These are phyloP conservation scores for Cotesia chilonis DNA, from an alignment of 1,140 invertebrate species.

Conservation along the genomic window DNA sequence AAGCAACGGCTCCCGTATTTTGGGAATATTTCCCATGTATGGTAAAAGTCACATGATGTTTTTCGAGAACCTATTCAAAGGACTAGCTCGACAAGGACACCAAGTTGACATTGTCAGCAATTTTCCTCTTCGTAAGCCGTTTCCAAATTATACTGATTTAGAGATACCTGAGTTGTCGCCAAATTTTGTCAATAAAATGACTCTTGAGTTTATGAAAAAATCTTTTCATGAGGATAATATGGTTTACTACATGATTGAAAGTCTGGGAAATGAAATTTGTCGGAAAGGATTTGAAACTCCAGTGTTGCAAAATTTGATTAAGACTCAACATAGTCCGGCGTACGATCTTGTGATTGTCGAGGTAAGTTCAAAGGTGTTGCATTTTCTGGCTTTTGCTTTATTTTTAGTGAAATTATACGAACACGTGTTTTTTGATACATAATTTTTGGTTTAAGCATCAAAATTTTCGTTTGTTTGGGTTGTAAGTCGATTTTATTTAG, in stretches of 20 bases:
- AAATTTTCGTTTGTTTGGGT: too few relatives aligned
- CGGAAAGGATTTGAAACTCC: conserved; percentile 34
- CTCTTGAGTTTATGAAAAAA: background rate
- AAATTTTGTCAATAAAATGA: conserved; percentile 28
- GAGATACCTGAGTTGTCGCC: conserved; percentile 11
- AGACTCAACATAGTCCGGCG: conserved; percentile 48
- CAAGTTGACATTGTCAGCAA: conserved; percentile 51
- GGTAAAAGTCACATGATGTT: conserved; percentile 56
- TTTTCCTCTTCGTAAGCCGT: conserved; percentile 38
- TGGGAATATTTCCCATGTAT: conserved; percentile 48
- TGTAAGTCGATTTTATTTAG: too few relatives aligned
- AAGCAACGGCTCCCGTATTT: conserved; percentile 36
- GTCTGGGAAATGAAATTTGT: conserved; percentile 31
- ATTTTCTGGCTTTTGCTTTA: too few relatives aligned
- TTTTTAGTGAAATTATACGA: too few relatives aligned
- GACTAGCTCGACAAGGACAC: conserved; percentile 55
- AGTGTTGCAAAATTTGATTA: conserved; percentile 44
- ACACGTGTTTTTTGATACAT: too few relatives aligned
- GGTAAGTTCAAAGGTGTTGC: conserved; percentile 33
- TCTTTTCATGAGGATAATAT: background rate
- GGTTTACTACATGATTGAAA: background rate
- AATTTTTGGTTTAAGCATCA: too few relatives aligned
- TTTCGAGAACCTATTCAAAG: conserved; percentile 51
- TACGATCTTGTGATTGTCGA: conserved; percentile 51
- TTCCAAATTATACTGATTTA: conserved; percentile 47